phyloP scores from a whole-genome alignment of 2,888 invertebrate species.

The Ectemnius lituratus region DNA sequence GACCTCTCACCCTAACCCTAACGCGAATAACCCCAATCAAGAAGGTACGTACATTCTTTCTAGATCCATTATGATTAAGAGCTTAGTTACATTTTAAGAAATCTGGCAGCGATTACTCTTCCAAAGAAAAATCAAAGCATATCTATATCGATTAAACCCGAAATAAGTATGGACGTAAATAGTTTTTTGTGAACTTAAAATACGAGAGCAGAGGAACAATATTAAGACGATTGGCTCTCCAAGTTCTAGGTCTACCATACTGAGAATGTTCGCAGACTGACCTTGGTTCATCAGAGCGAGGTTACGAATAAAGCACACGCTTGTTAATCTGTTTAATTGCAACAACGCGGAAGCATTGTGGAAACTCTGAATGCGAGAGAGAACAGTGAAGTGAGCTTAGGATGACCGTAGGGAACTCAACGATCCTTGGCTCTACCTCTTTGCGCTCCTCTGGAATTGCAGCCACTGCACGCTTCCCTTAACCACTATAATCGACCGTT shows the following conservation, averaged over 20 bases:
- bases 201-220: too few relatives aligned
- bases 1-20: slow-evolving; percentile 73
- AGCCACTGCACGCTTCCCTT: slow-evolving; percentile 10
- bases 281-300: background rate
- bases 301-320: slow-evolving; percentile 31
- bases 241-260: too few relatives aligned
- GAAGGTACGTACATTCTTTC: slow-evolving; percentile 65
- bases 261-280: too few relatives aligned
- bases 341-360: slow-evolving; percentile 36
- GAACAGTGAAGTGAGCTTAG: slow-evolving; percentile 21
- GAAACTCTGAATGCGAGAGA: slow-evolving; percentile 44
- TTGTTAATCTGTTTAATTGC: slow-evolving; percentile 55
- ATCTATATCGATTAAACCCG: too few relatives aligned
- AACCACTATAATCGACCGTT: too few relatives aligned
- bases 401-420: slow-evolving; percentile 27
- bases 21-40: slow-evolving; percentile 71
- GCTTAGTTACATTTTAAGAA: background rate
- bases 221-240: too few relatives aligned
- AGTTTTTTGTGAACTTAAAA: too few relatives aligned
- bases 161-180: too few relatives aligned
- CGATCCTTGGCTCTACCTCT: slow-evolving; percentile 39
- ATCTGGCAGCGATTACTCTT: too few relatives aligned
- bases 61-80: background rate
- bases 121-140: too few relatives aligned
- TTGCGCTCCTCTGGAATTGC: slow-evolving; percentile 44